phyloP scores from a whole-genome alignment of 2,797 vertebrate species.

The Enteromius treurensis region DNA sequence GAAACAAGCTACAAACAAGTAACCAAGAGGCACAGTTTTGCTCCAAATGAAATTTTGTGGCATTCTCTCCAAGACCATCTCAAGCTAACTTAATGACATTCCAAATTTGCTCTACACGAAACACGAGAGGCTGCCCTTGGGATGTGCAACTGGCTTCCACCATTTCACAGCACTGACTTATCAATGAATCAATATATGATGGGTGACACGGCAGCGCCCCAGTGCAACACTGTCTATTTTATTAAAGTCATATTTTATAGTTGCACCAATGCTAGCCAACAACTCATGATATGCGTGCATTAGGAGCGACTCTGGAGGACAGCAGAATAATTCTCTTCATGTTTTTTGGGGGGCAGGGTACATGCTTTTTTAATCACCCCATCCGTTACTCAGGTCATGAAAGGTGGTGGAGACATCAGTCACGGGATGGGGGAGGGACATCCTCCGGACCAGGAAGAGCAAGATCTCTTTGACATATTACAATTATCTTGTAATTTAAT shows the following conservation, averaged over 20 bases:
- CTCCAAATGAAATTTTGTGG: background rate
- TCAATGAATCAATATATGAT: constrained; percentile 39
- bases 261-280: constrained; percentile 21
- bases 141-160: background rate
- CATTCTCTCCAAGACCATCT: background rate
- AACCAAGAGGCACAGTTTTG: background rate
- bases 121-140: background rate
- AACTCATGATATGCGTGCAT: constrained; percentile 17
- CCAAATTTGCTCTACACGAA: constrained; percentile 12
- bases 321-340: constrained; percentile 34
- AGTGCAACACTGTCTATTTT: constrained; percentile 38
- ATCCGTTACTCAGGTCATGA: constrained; percentile 56
- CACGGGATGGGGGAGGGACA: constrained; percentile 34
- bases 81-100: constrained; percentile 11
- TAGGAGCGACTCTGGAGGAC: constrained; percentile 28
- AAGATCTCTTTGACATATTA: background rate
- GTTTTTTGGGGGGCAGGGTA: constrained; percentile 6
- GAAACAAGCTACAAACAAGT: constrained; percentile 2
- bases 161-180: constrained; percentile 6
- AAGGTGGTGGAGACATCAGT: constrained; percentile 50
- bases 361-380: constrained; percentile 56
- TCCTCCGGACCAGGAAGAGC: background rate
- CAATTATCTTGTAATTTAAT: constrained; percentile 33
- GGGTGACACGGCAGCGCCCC: constrained; percentile 21
- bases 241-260: constrained; percentile 59